Evolutionary conservation across 2,888 invertebrate species (phyloP).

Genomic region (Eupithecia inturbata): DNA sequence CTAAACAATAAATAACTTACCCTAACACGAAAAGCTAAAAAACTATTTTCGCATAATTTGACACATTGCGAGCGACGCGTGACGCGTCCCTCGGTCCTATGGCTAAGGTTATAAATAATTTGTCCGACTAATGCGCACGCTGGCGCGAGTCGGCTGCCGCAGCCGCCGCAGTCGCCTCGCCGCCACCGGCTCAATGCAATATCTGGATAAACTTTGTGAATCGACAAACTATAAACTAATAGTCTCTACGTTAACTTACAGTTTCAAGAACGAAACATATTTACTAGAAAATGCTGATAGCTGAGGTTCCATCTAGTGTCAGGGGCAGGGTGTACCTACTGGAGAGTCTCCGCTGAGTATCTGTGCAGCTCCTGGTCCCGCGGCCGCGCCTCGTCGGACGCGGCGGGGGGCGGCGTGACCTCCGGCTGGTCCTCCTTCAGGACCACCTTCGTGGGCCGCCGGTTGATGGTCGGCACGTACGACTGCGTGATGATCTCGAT

Average conservation of each 20-base stretch:
- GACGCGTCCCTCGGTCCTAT: conserved; percentile 54
- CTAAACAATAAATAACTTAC: conserved; percentile 82
- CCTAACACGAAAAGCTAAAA: conserved; percentile 65
- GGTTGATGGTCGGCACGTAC: conserved; percentile 72
- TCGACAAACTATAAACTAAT: conserved; percentile 72
- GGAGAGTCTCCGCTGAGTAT: background rate
- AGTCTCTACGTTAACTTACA: conserved; percentile 78
- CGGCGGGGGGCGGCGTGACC: conserved; percentile 34
- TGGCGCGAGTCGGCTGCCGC: conserved; percentile 59
- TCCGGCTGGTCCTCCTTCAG: conserved; percentile 60
- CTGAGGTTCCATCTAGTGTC: conserved; percentile 67
- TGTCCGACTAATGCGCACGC: conserved; percentile 70
- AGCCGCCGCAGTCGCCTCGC: conserved; percentile 60
- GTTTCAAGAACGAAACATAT: conserved; percentile 80
- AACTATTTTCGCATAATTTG: conserved; percentile 65
- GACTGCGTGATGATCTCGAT: conserved; percentile 76
- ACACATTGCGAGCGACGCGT: conserved; percentile 63
- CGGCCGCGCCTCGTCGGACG: conserved; percentile 44
- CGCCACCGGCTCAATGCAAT: background rate
- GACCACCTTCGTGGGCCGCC: conserved; percentile 73
- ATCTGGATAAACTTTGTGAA: conserved; percentile 38
- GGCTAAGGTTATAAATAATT: conserved; percentile 73
- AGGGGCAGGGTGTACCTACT: conserved; percentile 47
- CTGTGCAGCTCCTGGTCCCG: background rate
- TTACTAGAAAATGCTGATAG: conserved; percentile 77